These are phyloP conservation scores for Lutjanus argentimaculatus DNA, from an alignment of 2,797 vertebrate species.

Conservation along the genomic window DNA sequence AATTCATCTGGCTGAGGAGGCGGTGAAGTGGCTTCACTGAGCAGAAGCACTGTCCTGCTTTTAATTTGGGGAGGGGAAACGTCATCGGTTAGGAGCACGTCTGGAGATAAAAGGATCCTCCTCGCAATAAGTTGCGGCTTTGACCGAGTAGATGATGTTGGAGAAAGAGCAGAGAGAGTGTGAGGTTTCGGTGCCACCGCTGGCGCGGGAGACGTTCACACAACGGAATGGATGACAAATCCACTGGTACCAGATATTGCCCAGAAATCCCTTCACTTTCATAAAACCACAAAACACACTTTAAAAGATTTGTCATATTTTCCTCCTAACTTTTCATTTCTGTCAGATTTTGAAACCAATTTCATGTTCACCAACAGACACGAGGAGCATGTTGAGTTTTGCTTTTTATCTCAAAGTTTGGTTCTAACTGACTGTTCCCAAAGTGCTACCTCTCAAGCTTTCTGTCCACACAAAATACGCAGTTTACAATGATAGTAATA, in stretches of 20 bases:
- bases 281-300: conserved; percentile 23
- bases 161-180: conserved; percentile 53
- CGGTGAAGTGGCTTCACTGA: conserved; percentile 27
- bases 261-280: conserved; percentile 33
- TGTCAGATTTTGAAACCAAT: neutral
- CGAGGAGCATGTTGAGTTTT: neutral
- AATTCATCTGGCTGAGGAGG: conserved; percentile 45
- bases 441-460: neutral
- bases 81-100: conserved; percentile 49
- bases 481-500: conserved; percentile 1
- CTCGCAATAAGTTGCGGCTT: conserved; percentile 41
- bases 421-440: neutral
- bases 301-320: conserved; percentile 19
- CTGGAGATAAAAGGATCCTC: conserved; percentile 64
- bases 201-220: conserved; percentile 36
- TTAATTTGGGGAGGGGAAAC: conserved; percentile 51
- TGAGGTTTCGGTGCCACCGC: conserved; percentile 56
- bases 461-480: neutral
- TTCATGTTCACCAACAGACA: neutral
- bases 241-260: conserved; percentile 34
- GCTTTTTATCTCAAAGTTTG: neutral
- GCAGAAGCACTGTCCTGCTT: conserved; percentile 53
- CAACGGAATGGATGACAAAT: conserved; percentile 64
- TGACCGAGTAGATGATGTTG: conserved; percentile 44
- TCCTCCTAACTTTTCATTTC: conserved; percentile 4